Percentiles rank a stretch among this genome's conserved stretches.
Evolutionary conservation across 1,140 invertebrate genomes (phyloP).

Genomic region (Eupristina koningsbergeri): DNA sequence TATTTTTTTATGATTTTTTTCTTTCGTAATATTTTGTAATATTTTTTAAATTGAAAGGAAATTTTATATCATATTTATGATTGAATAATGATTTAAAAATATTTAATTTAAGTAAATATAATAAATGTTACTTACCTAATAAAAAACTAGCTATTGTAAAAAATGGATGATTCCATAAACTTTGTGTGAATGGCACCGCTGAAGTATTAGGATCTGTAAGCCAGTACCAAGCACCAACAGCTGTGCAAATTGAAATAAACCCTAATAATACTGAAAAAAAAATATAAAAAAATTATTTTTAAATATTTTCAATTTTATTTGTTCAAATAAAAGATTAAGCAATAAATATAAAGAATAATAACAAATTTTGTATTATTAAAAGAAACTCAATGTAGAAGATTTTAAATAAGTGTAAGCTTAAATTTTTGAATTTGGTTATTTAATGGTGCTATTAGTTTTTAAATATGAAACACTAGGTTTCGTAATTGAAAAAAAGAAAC

Average conservation of each 20-base stretch:
- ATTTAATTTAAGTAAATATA: too few relatives aligned
- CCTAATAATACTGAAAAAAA: conserved; percentile 85
- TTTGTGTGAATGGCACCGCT: conserved; percentile 90
- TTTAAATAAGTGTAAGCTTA: too few relatives aligned
- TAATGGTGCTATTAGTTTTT: too few relatives aligned
- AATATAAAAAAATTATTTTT: neutral
- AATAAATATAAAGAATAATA: neutral
- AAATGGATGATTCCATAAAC: conserved; percentile 94
- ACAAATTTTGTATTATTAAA: neutral
- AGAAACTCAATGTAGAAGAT: too few relatives aligned
- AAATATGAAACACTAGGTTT: conserved; percentile 14
- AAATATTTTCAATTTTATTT: neutral
- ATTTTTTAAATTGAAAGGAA: too few relatives aligned
- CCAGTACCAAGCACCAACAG: conserved; percentile 95
- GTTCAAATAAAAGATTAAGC: neutral
- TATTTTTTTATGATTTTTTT: too few relatives aligned
- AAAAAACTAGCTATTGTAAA: conserved; percentile 93
- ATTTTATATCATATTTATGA: too few relatives aligned
- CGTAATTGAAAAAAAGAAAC: conserved; percentile 53
- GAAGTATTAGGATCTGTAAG: conserved; percentile 91
- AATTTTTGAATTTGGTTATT: too few relatives aligned
- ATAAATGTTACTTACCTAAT: conserved; percentile 75
- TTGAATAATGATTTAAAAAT: too few relatives aligned
- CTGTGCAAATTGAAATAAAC: conserved; percentile 89
- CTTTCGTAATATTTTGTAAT: too few relatives aligned